Evolutionary conservation across 2,797 vertebrate genomes (phyloP).

Genomic region (Corythornis leucogaster): DNA sequence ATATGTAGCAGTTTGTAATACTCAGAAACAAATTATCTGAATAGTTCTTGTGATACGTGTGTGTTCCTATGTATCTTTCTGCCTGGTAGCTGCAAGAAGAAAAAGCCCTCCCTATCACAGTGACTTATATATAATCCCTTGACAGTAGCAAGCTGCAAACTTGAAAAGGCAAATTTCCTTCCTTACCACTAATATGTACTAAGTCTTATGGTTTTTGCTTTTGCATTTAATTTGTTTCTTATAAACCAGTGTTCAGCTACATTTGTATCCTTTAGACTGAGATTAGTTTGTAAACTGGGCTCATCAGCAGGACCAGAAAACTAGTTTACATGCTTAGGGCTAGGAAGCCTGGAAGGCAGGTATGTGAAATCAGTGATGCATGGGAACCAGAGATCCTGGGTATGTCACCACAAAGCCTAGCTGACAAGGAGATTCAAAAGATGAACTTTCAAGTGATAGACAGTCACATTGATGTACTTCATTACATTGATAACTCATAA

Average conservation of each 20-base stretch:
- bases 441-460: conserved; percentile 51
- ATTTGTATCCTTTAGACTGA: neutral
- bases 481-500: conserved; percentile 23
- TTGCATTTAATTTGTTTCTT: conserved; percentile 11
- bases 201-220: neutral
- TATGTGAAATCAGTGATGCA: conserved; percentile 40
- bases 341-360: conserved; percentile 51
- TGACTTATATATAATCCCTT: neutral
- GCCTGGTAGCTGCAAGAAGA: neutral
- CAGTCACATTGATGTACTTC: conserved; percentile 37
- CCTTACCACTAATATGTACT: neutral
- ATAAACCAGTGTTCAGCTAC: neutral
- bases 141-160: neutral
- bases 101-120: neutral
- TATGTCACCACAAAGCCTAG: conserved; percentile 63
- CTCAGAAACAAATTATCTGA: neutral
- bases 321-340: neutral
- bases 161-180: neutral
- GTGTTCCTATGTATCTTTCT: neutral
- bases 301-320: neutral
- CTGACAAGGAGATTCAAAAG: conserved; percentile 46
- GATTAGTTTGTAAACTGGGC: neutral
- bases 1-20: neutral
- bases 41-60: neutral
- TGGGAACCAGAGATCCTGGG: conserved; percentile 1